Evolutionary conservation across 2,113 vertebrate genomes (phyloP).

Genomic region (Calcarius ornatus): DNA sequence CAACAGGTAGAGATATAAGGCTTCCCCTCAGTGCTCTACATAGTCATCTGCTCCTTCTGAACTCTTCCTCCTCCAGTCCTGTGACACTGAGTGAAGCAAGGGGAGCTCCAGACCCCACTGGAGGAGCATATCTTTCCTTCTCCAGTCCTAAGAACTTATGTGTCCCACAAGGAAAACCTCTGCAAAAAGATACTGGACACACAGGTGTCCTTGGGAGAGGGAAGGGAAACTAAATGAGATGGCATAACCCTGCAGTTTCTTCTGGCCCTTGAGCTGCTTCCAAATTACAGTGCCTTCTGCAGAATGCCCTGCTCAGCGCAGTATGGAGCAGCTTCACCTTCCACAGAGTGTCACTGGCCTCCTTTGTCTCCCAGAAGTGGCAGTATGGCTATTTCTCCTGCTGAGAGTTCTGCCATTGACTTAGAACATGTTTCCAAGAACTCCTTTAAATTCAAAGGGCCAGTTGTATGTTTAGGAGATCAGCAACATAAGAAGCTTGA

Average conservation of each 20-base stretch:
- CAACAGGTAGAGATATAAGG: not conserved
- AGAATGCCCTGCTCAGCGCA: accelerated
- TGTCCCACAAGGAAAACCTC: not conserved
- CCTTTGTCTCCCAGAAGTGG: not conserved
- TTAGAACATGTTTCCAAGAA: not conserved
- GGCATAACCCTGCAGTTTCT: not conserved
- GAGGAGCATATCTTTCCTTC: not conserved
- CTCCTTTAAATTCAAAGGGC: not conserved
- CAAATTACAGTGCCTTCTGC: not conserved
- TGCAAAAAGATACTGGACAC: not conserved
- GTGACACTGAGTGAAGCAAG: not conserved
- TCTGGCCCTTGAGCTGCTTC: not conserved
- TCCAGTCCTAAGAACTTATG: not conserved
- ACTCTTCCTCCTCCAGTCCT: not conserved
- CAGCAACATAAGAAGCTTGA: not conserved
- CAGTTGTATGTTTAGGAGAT: not conserved
- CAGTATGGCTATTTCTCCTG: not conserved
- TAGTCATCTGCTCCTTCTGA: not conserved
- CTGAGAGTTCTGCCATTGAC: not conserved
- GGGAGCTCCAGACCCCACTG: not conserved
- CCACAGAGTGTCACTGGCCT: not conserved
- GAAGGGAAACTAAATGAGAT: not conserved
- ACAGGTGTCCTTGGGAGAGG: not conserved
- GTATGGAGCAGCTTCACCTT: not conserved
- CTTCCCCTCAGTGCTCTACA: not conserved